Conservation (phyloP, 2,888 invertebrate genomes). For the Morpho deidamia region DNA sequence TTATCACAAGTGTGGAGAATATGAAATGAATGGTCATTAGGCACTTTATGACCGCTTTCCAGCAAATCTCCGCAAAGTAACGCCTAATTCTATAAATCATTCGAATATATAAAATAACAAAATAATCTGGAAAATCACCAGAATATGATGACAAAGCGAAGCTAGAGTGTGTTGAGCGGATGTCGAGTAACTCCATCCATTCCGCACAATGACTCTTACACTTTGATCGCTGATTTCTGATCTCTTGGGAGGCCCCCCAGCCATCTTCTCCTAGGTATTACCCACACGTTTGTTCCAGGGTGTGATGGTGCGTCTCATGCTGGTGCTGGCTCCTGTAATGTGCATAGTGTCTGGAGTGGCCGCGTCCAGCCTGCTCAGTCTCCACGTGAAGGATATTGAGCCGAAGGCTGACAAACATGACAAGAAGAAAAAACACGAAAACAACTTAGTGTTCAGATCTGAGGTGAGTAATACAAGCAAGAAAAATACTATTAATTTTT, state of each 20-base stretch:
- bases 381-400: conserved; percentile 91
- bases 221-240: conserved; percentile 81
- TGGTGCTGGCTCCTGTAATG: conserved; percentile 98
- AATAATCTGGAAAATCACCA: no score
- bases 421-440: conserved; percentile 82
- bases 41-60: no score
- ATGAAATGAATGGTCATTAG: no score
- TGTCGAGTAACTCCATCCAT: conserved; percentile 55
- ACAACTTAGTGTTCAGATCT: conserved; percentile 86
- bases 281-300: conserved; percentile 80
- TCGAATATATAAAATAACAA: no score
- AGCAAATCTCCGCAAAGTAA: no score
- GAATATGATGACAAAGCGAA: conserved; percentile 55
- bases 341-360: conserved; percentile 98
- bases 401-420: conserved; percentile 83
- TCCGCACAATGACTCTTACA: conserved; percentile 76
- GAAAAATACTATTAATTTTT: not conserved
- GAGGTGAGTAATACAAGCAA: no score
- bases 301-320: conserved; percentile 99
- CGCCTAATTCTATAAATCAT: no score
- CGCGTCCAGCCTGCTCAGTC: conserved; percentile 88
- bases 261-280: not conserved
- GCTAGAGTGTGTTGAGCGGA: conserved; percentile 60
- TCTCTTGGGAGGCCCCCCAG: not conserved
- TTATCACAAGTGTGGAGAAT: no score